Evolutionary conservation across 2,113 vertebrate genomes (phyloP), one percentile per base, ranked within the genome.

Genomic region (Rostratula benghalensis): DNA sequence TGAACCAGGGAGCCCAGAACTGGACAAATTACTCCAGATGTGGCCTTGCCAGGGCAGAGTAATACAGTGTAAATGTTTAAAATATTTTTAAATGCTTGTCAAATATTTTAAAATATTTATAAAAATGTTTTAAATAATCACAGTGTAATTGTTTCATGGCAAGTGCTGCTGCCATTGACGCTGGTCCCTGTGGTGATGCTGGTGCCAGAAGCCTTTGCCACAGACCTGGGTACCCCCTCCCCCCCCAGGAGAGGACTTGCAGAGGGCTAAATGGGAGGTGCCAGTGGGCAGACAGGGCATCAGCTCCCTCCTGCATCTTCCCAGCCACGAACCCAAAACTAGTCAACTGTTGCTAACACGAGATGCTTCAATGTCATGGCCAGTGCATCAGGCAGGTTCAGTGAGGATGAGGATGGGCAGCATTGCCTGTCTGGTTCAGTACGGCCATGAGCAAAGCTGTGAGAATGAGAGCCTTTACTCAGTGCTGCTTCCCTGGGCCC

Each of bases 351-450:
- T 77, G 48, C 63, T 80, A 37, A 48, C 25, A 48, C 0, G 0
- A 54, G 19, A 19, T 80, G 28, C 68, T 65, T 89, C 59, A 63
- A 51, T 28, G 9, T 87, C 25, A 10, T 13, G 73, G 54, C 51
- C 15, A 15, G 28, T 21, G 37, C 33, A 13, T n/a, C 8, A 3
- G 43, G 50, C 43, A 53, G 31, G 28, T 63, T 81, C 1, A 1
- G 7, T 67, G 61, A 64, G 41, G 46, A 31, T 33, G 12, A 8
- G 31, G 37, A 8, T 57, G n/a, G 41, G 48, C 73, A 89, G 65
- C 0, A 0, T 35, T 76, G 20, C 27, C 31, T 60, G 9, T 39
- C 67, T 69, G 74, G 5, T 61, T 57, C 7, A 2, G 31, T 59
- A 24, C 5, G 1, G 39, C 53, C 41, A 4, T 57, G 25, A 74